A percentile compares a stretch with the other conserved stretches of the same genome.
phyloP scores from a whole-genome alignment of 2,888 invertebrate species.

The Euspilapteryx auroguttella region DNA sequence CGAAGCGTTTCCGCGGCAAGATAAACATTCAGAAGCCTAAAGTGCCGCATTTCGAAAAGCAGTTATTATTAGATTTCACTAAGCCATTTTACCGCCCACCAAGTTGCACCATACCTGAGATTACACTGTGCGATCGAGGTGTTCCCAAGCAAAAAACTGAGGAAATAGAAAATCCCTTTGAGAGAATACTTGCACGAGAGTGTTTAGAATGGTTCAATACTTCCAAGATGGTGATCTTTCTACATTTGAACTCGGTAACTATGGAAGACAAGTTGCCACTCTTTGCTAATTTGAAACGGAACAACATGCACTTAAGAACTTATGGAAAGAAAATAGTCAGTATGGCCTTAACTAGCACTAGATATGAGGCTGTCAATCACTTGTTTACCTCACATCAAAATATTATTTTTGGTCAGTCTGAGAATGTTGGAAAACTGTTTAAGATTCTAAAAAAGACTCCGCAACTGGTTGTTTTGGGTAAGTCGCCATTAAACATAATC shows the following conservation, averaged over 20 bases:
- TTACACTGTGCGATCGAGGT: slow-evolving; percentile 53
- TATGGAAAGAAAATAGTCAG: slow-evolving; percentile 68
- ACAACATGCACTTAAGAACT: slow-evolving; percentile 69
- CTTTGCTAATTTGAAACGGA: slow-evolving; percentile 62
- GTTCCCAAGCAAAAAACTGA: slow-evolving; percentile 12
- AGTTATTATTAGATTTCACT: slow-evolving; percentile 65
- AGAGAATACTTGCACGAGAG: slow-evolving; percentile 72
- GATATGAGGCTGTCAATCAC: slow-evolving; percentile 66
- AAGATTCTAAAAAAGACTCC: slow-evolving; percentile 71
- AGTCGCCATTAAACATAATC: slow-evolving; percentile 11
- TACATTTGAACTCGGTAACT: slow-evolving; percentile 73
- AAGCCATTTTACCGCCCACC: slow-evolving; percentile 62
- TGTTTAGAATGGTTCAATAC: slow-evolving; percentile 69
- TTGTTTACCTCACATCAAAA: slow-evolving; percentile 67
- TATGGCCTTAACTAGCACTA: slow-evolving; percentile 67
- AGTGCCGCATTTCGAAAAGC: slow-evolving; percentile 70
- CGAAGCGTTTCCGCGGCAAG: slow-evolving; percentile 71
- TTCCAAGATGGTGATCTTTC: slow-evolving; percentile 71
- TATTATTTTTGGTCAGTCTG: slow-evolving; percentile 71
- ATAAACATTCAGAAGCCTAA: slow-evolving; percentile 77
- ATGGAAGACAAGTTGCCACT: slow-evolving; percentile 67
- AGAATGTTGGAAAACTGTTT: slow-evolving; percentile 61
- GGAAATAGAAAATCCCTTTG: slow-evolving; percentile 69
- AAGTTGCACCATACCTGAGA: slow-evolving; percentile 37
- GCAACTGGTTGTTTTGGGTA: slow-evolving; percentile 71